Percentiles rank a stretch among this genome's conserved stretches.
Conservation (phyloP, 1,140 invertebrate species). For the Apis mellifera region Amel_HAv3.1 CM009935.2:11701001-11701500, state of each 20-base stretch:
- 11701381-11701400: slow-evolving; percentile 19
- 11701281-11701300: slow-evolving; percentile 40
- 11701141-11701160: no score
- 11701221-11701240: no score
- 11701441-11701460: slow-evolving; percentile 40
- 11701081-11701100: neutral
- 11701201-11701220: no score
- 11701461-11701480: no score
- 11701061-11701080: neutral
- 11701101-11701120: neutral
- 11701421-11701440: slow-evolving; percentile 50
- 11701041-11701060: neutral
- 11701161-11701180: no score
- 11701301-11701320: slow-evolving; percentile 25
- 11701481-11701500: neutral
- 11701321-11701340: no score
- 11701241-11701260: no score
- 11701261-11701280: neutral
- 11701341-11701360: slow-evolving; percentile 34
- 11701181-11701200: no score
- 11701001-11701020: neutral
- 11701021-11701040: no score
- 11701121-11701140: no score
- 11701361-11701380: no score
- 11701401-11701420: slow-evolving; percentile 21